Conservation (phyloP, 2,888 invertebrate species). For the Adela reaumurella region DNA sequence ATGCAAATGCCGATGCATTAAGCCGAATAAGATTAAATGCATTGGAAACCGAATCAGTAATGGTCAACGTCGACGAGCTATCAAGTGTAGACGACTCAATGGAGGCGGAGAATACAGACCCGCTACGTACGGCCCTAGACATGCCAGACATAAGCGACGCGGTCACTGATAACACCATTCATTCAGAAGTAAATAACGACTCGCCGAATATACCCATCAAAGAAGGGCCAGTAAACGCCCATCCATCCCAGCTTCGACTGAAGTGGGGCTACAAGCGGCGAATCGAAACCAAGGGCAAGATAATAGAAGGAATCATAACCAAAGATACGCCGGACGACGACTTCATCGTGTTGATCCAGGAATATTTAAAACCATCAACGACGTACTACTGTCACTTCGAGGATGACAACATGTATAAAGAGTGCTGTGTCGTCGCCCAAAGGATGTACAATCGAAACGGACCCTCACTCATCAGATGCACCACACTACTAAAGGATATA, state of each 20-base stretch:
- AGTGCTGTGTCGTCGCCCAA: not conserved
- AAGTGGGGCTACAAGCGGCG: too few relatives aligned
- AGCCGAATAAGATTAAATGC: constrained; percentile 7
- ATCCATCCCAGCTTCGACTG: too few relatives aligned
- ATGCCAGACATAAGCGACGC: not conserved
- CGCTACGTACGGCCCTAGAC: not conserved
- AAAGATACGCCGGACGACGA: too few relatives aligned
- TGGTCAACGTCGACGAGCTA: not conserved
- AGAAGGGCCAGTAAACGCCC: too few relatives aligned
- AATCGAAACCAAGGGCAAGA: too few relatives aligned
- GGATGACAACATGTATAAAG: not conserved
- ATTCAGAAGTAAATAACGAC: not conserved
- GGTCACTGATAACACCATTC: not conserved
- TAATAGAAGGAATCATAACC: too few relatives aligned
- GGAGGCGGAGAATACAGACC: not conserved
- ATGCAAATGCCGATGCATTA: constrained; percentile 9
- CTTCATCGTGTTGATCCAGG: not conserved
- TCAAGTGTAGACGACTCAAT: not conserved
- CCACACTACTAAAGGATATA: not conserved
- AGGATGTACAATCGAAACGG: not conserved
- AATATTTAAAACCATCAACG: not conserved
- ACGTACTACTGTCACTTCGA: not conserved
- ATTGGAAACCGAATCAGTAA: not conserved
- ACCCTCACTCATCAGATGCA: not conserved
- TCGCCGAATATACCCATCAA: not conserved